phyloP scores from a whole-genome alignment of 2,888 invertebrate species.

The Sarcophaga carnaria region DNA sequence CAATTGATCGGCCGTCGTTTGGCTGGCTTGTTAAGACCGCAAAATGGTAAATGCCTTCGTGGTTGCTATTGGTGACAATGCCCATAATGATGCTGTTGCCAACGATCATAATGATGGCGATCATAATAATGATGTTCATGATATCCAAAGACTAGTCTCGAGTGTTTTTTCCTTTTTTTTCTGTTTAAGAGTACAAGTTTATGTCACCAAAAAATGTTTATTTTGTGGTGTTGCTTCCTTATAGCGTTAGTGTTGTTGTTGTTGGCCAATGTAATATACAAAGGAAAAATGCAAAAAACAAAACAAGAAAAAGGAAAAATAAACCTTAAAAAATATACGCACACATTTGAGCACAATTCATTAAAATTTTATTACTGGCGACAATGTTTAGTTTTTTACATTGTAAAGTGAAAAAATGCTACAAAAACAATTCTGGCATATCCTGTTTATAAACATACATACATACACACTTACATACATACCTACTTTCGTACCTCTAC shows the following conservation, averaged over 20 bases:
- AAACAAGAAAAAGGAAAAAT: constrained; percentile 9
- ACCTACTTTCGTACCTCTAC: constrained; percentile 17
- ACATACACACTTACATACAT: neutral
- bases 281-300: constrained; percentile 23
- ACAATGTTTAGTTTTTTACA: constrained; percentile 61
- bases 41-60: neutral
- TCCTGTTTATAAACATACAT: constrained; percentile 62
- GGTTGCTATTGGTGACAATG: neutral
- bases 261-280: constrained; percentile 7
- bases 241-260: too few relatives aligned
- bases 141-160: constrained; percentile 40
- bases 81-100: neutral
- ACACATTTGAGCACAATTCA: constrained; percentile 55
- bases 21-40: neutral
- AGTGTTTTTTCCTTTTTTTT: neutral
- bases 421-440: constrained; percentile 56
- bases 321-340: constrained; percentile 47
- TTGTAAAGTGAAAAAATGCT: constrained; percentile 45
- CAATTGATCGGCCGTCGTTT: constrained; percentile 45
- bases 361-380: constrained; percentile 68
- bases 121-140: constrained; percentile 54
- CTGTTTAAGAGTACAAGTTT: constrained; percentile 28
- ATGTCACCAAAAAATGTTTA: constrained; percentile 50
- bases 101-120: neutral
- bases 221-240: constrained; percentile 1